Evolutionary conservation across 1,140 invertebrate genomes (phyloP).

Genomic region (Dryas iulia): DNA sequence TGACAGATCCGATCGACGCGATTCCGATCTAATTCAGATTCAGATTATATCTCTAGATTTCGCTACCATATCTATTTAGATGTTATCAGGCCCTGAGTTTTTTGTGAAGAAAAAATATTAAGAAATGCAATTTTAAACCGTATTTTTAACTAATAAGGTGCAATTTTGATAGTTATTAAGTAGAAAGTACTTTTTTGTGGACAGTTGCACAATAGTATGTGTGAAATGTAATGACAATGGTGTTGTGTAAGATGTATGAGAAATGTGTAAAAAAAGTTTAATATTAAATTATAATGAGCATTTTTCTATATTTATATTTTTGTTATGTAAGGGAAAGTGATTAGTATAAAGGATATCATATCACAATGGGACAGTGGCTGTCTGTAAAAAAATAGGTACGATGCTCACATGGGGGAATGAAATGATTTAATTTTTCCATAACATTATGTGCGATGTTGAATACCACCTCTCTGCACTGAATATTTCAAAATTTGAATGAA

Average conservation of each 20-base stretch:
- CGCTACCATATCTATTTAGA: conserved; percentile 14
- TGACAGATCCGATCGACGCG: conserved; percentile 10
- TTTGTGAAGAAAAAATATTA: conserved; percentile 8
- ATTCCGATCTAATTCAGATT: conserved; percentile 11
- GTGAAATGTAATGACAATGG: not conserved
- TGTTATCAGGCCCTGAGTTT: conserved; percentile 7
- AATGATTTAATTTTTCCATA: too few species aligned
- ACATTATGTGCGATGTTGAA: too few species aligned
- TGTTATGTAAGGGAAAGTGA: too few species aligned
- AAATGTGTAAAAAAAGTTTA: not conserved
- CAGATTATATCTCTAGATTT: conserved; percentile 17
- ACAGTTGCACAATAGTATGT: not conserved
- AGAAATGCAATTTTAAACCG: not conserved
- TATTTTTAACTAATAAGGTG: not conserved
- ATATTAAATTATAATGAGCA: not conserved
- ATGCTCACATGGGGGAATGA: too few species aligned
- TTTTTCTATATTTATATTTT: not conserved
- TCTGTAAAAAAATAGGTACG: too few species aligned
- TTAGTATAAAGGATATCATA: too few species aligned
- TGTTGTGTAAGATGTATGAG: not conserved
- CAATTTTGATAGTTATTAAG: not conserved
- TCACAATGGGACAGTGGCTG: too few species aligned
- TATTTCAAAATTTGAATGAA: too few species aligned
- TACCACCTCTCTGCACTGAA: too few species aligned
- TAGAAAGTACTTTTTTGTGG: conserved; percentile 11